phyloP scores from a whole-genome alignment of 2,113 vertebrate species.

The Pan troglodytes region DNA sequence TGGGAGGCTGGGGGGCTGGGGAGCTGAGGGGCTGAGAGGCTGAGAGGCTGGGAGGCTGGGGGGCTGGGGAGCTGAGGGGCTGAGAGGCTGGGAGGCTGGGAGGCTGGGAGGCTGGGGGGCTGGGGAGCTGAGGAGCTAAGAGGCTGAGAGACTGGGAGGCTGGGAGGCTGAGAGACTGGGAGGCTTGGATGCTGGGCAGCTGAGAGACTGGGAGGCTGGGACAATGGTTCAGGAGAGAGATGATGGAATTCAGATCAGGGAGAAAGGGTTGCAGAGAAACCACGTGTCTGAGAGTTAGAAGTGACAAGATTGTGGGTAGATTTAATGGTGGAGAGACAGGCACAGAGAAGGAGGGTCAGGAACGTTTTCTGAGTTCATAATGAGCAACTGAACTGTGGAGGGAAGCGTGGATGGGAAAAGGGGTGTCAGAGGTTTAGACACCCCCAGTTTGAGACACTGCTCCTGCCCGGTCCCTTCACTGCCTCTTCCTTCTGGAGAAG shows the following conservation, averaged over 20 bases:
- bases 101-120: no score
- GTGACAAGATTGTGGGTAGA: fast-evolving
- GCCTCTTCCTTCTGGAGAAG: not conserved
- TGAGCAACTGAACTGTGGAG: not conserved
- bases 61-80: no score
- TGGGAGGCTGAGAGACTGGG: fast-evolving
- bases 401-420: not conserved
- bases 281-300: not conserved
- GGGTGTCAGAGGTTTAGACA: fast-evolving
- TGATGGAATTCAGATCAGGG: fast-evolving
- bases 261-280: not conserved
- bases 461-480: not conserved
- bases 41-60: no score
- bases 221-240: not conserved
- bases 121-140: fast-evolving
- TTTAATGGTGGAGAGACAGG: fast-evolving
- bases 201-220: no score
- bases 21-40: fast-evolving
- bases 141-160: no score
- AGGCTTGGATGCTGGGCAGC: fast-evolving
- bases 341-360: fast-evolving
- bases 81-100: fast-evolving
- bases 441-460: not conserved
- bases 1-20: no score
- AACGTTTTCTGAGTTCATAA: no score